These are phyloP conservation scores for Bujurquina vittata DNA, from an alignment of 2,113 vertebrate species.

Conservation along the genomic window DNA sequence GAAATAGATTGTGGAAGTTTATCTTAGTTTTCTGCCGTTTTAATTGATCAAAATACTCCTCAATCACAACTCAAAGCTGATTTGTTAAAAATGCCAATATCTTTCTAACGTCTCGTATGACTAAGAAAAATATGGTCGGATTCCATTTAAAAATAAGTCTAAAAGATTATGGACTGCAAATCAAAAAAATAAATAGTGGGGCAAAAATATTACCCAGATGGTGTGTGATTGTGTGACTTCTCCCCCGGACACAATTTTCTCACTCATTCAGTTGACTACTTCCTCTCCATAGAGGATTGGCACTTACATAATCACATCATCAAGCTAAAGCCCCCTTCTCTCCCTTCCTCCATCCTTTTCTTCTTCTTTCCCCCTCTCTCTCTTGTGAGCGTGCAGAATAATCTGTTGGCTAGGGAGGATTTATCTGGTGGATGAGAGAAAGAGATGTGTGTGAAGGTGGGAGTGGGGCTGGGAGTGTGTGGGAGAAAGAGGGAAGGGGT, in stretches of 20 bases:
- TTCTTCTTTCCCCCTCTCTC: slow-evolving; percentile 25
- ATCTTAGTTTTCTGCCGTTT: not conserved
- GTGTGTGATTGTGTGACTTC: slow-evolving; percentile 39
- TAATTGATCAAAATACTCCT: not conserved
- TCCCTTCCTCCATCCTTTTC: not conserved
- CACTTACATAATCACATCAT: slow-evolving; percentile 80
- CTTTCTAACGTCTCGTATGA: not conserved
- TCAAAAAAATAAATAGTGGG: slow-evolving; percentile 9
- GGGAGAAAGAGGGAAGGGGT: not conserved
- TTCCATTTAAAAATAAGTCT: not conserved
- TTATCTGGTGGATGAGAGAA: slow-evolving; percentile 62
- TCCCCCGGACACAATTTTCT: slow-evolving; percentile 45
- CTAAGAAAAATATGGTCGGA: not conserved
- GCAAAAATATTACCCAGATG: slow-evolving; percentile 48
- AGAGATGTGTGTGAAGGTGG: slow-evolving; percentile 43
- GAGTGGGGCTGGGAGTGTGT: not conserved
- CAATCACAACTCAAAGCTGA: not conserved
- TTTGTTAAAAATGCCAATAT: not conserved
- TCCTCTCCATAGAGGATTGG: slow-evolving; percentile 68
- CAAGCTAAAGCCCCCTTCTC: slow-evolving; percentile 29
- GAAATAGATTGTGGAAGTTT: not conserved
- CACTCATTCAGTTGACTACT: slow-evolving; percentile 61
- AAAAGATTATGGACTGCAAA: not conserved
- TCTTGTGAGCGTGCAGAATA: slow-evolving; percentile 74
- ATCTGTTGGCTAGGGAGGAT: slow-evolving; percentile 76